Base-by-base conservation (phyloP, 2,113 vertebrate genomes). In the Rana temporaria region DNA sequence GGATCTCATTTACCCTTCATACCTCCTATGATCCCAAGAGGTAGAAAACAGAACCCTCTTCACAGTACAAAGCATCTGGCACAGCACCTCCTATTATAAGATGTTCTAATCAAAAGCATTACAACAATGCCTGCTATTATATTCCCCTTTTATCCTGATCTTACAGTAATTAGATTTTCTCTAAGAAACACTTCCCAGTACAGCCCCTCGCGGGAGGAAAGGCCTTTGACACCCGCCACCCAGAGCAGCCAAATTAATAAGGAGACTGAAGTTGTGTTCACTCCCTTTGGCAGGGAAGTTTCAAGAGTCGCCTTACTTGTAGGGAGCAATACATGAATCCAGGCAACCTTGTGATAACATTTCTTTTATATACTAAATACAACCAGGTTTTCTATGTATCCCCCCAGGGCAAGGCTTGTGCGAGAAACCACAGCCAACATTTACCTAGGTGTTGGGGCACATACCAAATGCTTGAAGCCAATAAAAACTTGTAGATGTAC, bases 201-300 rank as follows among this genome's bases (percentile, higher is more conserved):
- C 14, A 55, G 69, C n/a, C 17, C 48, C 56, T 62, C 69, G 0
- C 19, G 70, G 48, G 60, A 81, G 68, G 69, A 73, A 81, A 57
- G 53, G 64, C 55, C 53, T 38, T 52, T 67, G 48, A 38, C 76
- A 78, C 24, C 48, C 15, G 60, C 79, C 22, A 52, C 34, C 53
- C n/a, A 30, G 32, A 48, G 26, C 16, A 19, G 20, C 60, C 20
- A 12, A 7, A 42, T 6, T 20, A 66, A 56, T 38, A 73, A 65
- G 79, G 69, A 73, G 73, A 81, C 65, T 63, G 24, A 73, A 73
- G 79, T 32, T 65, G 17, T 64, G 18, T 56, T 34, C 42, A 26
- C 59, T 73, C 68, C 68, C 48, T 64, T 71, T 73, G 48, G 60
- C 57, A 65, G 57, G 59, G 52, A 72, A 65, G 79, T 73, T 73